Base-by-base conservation (phyloP, 1,140 invertebrate species). In the Lamellibrachia luymesi region DNA sequence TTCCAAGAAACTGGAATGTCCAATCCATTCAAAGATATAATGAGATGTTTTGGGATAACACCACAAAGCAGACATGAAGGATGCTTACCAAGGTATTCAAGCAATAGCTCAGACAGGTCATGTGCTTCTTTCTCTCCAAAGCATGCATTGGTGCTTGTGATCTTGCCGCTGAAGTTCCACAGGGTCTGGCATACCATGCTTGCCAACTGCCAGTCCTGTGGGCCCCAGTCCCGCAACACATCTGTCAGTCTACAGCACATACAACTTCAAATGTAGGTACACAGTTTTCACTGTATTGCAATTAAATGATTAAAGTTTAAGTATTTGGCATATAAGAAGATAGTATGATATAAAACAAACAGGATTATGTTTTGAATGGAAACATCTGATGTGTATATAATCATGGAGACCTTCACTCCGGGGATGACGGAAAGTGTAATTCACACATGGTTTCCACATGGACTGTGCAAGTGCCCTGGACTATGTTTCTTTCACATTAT, bases 111-210 rank as follows among this genome's bases (percentile, higher is more conserved):
- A 2, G 94, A 90, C 22, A 96, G 94, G 90, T 96, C 94, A 51
- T 94, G 93, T 25, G 95, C 93, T 93, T 96, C 95, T 50, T 94
- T 91, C 13, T 95, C 94, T 1, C 96, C 96, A 94, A 96, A 96
- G 91, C 94, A 95, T 90, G 93, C 94, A 92, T 94, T 95, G 90
- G 95, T 94, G 93, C 95, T 96, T 49, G 95, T 96, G 89, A 96
- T 96, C 80, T 97, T 97, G 56, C 97, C 97, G 93, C 97, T 97
- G 94, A 97, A 97, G 96, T 98, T 98, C 97, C 97, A 98, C 27
- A 98, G 94, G 8, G 97, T 97, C 95, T 97, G 97, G 95, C 97
- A 97, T 4, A 97, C 96, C 93, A 97, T 95, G 93, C 96, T 97
- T 8, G 97, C 97, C 92, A 97, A 94, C 92, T 97, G 96, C 97